These are phyloP conservation scores for Crepidodera aurea DNA, from an alignment of 2,888 invertebrate genomes.

Conservation along the genomic window DNA sequence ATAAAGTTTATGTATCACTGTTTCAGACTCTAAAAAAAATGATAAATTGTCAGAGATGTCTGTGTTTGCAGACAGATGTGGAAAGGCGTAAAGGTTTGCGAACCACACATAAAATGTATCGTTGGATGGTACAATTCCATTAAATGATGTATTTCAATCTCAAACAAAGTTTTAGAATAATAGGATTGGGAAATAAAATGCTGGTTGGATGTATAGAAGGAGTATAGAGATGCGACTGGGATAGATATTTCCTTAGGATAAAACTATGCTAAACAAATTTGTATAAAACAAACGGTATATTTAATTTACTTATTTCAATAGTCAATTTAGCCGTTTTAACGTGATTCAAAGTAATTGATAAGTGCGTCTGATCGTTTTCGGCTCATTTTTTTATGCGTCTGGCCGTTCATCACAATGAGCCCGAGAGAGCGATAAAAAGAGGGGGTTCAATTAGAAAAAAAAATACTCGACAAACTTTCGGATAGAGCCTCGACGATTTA, in stretches of 20 bases:
- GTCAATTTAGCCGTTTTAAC: too few relatives aligned
- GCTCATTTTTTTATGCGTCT: background rate
- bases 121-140: background rate
- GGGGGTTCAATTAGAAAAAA: background rate
- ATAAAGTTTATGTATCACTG: background rate
- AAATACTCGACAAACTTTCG: conserved; percentile 6
- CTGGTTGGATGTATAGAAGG: too few relatives aligned
- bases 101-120: conserved; percentile 2
- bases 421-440: background rate
- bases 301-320: too few relatives aligned
- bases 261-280: too few relatives aligned
- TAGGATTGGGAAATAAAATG: background rate
- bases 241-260: too few relatives aligned
- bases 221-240: too few relatives aligned
- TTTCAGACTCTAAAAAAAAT: conserved; percentile 1
- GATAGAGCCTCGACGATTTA: conserved; percentile 16
- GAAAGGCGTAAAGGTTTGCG: background rate
- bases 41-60: conserved; percentile 7
- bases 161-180: background rate
- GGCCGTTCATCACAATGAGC: background rate
- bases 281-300: too few relatives aligned
- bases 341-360: background rate
- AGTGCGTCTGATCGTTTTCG: background rate
- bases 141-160: background rate
- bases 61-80: conserved; percentile 10